These are phyloP conservation scores for Xylota sylvarum DNA, from an alignment of 2,888 invertebrate genomes.

Conservation along the genomic window DNA sequence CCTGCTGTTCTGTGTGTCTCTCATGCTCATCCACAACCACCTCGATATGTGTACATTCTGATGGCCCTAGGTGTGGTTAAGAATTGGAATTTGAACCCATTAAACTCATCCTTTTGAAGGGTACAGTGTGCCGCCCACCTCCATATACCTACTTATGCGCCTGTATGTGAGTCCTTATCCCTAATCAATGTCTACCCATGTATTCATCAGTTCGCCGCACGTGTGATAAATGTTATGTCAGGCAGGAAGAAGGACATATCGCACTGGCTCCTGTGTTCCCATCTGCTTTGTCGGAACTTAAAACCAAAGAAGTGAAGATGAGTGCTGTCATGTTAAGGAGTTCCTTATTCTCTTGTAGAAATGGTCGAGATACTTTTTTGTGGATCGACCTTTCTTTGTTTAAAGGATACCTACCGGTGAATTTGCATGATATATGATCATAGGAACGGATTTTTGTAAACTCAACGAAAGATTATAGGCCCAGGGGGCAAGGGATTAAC, in stretches of 20 bases:
- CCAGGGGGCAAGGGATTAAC: constrained; percentile 12
- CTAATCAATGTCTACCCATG: constrained; percentile 56
- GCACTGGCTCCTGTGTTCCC: not conserved
- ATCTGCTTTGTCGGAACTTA: constrained; percentile 20
- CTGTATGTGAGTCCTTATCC: constrained; percentile 37
- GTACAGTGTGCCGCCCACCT: not conserved
- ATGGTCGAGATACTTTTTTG: not conserved
- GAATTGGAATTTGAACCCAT: constrained; percentile 39
- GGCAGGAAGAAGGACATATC: constrained; percentile 8
- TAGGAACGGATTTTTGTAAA: constrained; percentile 7
- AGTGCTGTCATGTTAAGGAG: constrained; percentile 40
- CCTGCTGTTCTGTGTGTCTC: not conserved
- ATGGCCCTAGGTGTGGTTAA: constrained; percentile 16
- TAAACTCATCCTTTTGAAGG: constrained; percentile 15
- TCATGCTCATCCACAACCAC: not conserved
- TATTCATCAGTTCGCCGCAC: constrained; percentile 47
- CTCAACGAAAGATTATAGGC: not conserved
- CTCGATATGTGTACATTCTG: not conserved
- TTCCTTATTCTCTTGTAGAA: not conserved
- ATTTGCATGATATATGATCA: constrained; percentile 26
- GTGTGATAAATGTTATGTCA: constrained; percentile 36
- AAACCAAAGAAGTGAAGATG: constrained; percentile 40
- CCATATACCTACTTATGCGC: not conserved
- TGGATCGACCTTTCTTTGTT: not conserved
- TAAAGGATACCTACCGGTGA: not conserved